Evolutionary conservation across 2,888 invertebrate species (phyloP).

Genomic region (Boloria selene): DNA sequence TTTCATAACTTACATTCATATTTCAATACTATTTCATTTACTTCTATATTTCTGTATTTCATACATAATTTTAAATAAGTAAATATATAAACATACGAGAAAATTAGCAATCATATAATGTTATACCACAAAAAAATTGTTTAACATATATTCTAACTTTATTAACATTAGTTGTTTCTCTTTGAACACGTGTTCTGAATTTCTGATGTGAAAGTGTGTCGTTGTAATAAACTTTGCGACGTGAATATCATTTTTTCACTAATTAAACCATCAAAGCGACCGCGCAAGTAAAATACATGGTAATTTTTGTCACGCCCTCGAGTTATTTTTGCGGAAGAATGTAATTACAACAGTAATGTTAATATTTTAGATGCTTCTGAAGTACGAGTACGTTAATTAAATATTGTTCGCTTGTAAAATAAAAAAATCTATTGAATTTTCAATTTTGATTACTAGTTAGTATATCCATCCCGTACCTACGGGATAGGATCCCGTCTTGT

Average conservation of each 20-base stretch:
- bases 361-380: conserved; percentile 3
- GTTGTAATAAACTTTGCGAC: conserved; percentile 29
- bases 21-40: too few relatives aligned
- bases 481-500: too few relatives aligned
- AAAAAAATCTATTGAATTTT: background rate
- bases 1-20: background rate
- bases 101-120: too few relatives aligned
- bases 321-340: conserved; percentile 31
- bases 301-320: conserved; percentile 34
- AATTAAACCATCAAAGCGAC: conserved; percentile 35
- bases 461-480: too few relatives aligned
- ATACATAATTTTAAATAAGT: too few relatives aligned
- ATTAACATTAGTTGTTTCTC: conserved; percentile 9
- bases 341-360: conserved; percentile 20
- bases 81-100: too few relatives aligned
- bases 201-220: conserved; percentile 18
- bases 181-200: conserved; percentile 5
- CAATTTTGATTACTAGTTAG: background rate
- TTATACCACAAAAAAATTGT: background rate
- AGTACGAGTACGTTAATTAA: background rate
- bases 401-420: background rate
- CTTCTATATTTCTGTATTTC: too few relatives aligned
- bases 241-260: conserved; percentile 31
- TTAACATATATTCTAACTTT: background rate
- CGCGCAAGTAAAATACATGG: conserved; percentile 31